Conservation (phyloP, 2,113 vertebrate species). For the Peucedramus taeniatus region DNA sequence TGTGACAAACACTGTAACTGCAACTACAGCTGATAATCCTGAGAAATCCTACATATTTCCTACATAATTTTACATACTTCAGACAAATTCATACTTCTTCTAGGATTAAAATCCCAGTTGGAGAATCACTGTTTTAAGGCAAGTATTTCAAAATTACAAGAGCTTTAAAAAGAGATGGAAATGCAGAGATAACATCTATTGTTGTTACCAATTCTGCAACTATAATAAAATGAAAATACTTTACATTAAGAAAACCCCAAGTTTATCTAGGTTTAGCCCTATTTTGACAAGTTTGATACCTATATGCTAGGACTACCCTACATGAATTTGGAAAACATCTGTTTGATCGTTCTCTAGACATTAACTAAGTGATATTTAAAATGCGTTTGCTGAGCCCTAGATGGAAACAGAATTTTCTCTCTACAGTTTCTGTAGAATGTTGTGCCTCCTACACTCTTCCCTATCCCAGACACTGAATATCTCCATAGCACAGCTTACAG, state of each 20-base stretch:
- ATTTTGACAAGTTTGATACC: background rate
- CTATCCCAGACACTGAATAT: background rate
- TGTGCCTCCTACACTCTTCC: background rate
- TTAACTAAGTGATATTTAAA: background rate
- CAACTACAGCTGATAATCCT: background rate
- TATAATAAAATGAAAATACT: background rate
- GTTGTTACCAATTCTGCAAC: background rate
- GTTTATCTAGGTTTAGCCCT: background rate
- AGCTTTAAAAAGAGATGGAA: background rate
- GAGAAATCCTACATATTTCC: background rate
- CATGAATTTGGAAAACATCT: background rate
- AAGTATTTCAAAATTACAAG: background rate
- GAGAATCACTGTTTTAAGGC: background rate
- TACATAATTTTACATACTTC: background rate
- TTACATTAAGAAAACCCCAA: background rate
- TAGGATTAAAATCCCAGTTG: background rate
- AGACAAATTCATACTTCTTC: background rate
- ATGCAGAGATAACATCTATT: background rate
- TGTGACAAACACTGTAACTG: background rate
- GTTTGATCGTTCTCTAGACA: background rate
- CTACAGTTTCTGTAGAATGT: background rate
- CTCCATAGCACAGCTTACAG: background rate
- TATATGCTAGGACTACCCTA: background rate
- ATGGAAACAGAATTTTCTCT: background rate
- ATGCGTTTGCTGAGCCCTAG: background rate